Evolutionary conservation across 1,140 invertebrate genomes (phyloP), one percentile per base, ranked within the genome.

Genomic region (Lerema accius): DNA sequence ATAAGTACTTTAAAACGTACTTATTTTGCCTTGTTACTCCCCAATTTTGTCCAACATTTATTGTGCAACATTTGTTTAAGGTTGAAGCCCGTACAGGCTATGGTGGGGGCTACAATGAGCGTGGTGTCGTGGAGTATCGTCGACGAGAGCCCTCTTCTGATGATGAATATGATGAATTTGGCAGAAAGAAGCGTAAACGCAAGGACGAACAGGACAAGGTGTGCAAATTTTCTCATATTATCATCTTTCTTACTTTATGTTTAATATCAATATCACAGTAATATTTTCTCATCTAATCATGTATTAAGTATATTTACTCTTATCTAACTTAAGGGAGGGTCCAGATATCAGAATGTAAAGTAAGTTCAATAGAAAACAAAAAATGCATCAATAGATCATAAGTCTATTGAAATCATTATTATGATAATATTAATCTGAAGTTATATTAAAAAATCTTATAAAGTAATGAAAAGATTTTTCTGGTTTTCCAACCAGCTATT

Each of bases 131-230:
- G 5, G 98, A 99, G 80, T 99, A 99, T 76, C 97, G 97, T 69
- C 94, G 97, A 76, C 92, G 96, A 49, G 92, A 95, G 61, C 94
- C 96, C 17, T 97, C 97, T 4, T 96, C 96, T 42, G 95, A 96
- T 68, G 97, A 97, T 83, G 97, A 99, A 87, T 99, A 97, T 84
- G 98, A 99, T 90, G 98, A 99, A 88, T 99, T 98, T 93, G 98
- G 98, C 0, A 92, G 98, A 35, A 98, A 95, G 87, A 98, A 98
- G 73, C 81, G 89, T 50, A 91, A 91, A 66, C 80, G 83, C 65
- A 82, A 78, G 51, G 28, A 71, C 16, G 83, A 85, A 10, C 67
- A 78, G 40, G 80, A 88, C 15, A 82, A 79, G 82, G 87, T 90
- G 63, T 53, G 63, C 63, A 50, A 64, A 55, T 45, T 50, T 67